Conservation (phyloP, 2,888 invertebrate species). For the Drosophila parthenogenetica region DNA sequence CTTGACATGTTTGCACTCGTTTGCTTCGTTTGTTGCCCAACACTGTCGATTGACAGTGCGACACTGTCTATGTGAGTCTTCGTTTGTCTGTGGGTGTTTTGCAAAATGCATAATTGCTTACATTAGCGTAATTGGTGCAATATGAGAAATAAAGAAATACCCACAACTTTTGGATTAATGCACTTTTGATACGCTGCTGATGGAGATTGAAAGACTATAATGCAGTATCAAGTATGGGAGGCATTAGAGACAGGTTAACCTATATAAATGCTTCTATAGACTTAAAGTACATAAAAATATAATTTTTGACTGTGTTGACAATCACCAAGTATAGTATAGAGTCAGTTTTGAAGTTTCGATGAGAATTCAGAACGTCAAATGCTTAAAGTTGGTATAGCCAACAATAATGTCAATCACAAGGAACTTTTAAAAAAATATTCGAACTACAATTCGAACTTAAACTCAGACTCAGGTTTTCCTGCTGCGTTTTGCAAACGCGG, state of each 20-base stretch:
- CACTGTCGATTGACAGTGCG: conserved; percentile 8
- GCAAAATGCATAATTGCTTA: conserved; percentile 77
- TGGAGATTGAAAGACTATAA: neutral
- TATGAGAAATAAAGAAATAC: conserved; percentile 47
- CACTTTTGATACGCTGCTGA: conserved; percentile 33
- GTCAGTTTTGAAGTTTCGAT: too few relatives aligned
- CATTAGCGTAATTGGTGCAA: conserved; percentile 76
- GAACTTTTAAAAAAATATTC: neutral
- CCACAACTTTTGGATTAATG: conserved; percentile 33
- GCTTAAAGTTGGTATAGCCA: neutral
- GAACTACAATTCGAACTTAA: neutral
- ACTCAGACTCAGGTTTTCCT: neutral
- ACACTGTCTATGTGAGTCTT: neutral
- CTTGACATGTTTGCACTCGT: conserved; percentile 79
- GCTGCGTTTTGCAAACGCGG: neutral
- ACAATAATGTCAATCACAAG: conserved; percentile 13
- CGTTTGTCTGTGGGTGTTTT: conserved; percentile 28
- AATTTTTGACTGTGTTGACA: too few relatives aligned
- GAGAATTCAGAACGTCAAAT: neutral
- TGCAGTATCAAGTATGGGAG: neutral
- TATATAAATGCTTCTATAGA: neutral
- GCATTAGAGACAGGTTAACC: neutral
- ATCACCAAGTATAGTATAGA: too few relatives aligned
- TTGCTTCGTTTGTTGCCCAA: conserved; percentile 33
- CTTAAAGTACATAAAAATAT: too few relatives aligned